Conservation (phyloP, 2,113 vertebrate species). For the Spea multiplicata region DNA sequence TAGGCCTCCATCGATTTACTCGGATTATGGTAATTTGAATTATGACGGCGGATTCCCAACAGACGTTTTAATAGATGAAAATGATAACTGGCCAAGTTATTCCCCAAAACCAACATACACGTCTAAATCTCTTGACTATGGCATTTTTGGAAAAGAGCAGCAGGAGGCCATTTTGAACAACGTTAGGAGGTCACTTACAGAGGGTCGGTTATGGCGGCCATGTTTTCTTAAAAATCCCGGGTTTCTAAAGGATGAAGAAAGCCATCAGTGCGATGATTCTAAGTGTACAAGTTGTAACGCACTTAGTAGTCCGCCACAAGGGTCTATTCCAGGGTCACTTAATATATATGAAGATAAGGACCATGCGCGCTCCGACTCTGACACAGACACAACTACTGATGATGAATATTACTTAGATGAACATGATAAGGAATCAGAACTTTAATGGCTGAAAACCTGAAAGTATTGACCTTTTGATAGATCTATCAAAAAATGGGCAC, state of each 20-base stretch:
- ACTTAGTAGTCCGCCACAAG: constrained; percentile 55
- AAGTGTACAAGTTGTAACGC: constrained; percentile 55
- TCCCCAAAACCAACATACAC: constrained; percentile 54
- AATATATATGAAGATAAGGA: constrained; percentile 60
- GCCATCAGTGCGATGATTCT: constrained; percentile 10
- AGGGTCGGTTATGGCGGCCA: constrained; percentile 73
- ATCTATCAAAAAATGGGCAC: too few species aligned
- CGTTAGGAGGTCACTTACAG: constrained; percentile 72
- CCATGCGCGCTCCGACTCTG: constrained; percentile 73
- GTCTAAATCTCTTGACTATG: constrained; percentile 68
- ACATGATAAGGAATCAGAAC: constrained; percentile 75
- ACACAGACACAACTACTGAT: constrained; percentile 87
- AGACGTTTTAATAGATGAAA: constrained; percentile 62
- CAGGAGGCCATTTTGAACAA: constrained; percentile 73
- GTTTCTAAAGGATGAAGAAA: constrained; percentile 57
- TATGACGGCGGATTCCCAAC: constrained; percentile 61
- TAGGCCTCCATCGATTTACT: constrained; percentile 40
- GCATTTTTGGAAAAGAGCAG: constrained; percentile 76
- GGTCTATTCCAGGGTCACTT: constrained; percentile 58
- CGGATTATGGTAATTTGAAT: constrained; percentile 14
- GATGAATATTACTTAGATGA: constrained; percentile 90
- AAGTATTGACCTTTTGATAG: too few species aligned
- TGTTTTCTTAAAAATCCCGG: constrained; percentile 70
- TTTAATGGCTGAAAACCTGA: constrained; percentile 54
- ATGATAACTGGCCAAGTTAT: constrained; percentile 59